A percentile compares a stretch with the other conserved stretches of the same genome.
Evolutionary conservation across 2,113 vertebrate genomes (phyloP).

Genomic region (Lamprotornis superbus): DNA sequence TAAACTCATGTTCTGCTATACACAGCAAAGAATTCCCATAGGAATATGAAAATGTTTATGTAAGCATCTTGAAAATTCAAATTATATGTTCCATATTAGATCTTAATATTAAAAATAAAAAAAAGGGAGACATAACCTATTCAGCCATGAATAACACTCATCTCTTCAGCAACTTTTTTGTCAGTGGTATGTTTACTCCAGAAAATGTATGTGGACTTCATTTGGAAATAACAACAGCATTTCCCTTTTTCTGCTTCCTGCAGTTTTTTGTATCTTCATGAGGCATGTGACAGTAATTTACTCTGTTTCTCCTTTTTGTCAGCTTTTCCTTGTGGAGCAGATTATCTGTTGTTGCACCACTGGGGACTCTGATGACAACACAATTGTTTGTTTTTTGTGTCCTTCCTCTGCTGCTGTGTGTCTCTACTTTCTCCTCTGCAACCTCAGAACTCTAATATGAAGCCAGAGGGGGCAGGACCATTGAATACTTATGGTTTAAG

Average conservation of each 20-base stretch:
- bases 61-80: background rate
- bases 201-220: background rate
- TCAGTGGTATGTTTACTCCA: background rate
- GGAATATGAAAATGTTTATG: background rate
- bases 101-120: background rate
- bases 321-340: background rate
- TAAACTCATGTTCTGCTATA: background rate
- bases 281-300: background rate
- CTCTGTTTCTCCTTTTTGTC: background rate
- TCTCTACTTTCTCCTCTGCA: background rate
- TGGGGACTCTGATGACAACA: background rate
- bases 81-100: background rate
- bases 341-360: background rate
- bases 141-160: background rate
- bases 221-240: background rate
- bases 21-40: background rate
- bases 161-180: background rate
- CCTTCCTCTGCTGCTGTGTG: background rate
- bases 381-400: background rate
- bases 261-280: background rate
- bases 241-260: background rate
- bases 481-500: background rate
- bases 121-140: rapidly evolving
- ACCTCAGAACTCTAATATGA: background rate
- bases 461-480: background rate